phyloP scores from a whole-genome alignment of 37 sponge, comb jelly and placozoan species.

The Hormiphora californensis region DNA sequence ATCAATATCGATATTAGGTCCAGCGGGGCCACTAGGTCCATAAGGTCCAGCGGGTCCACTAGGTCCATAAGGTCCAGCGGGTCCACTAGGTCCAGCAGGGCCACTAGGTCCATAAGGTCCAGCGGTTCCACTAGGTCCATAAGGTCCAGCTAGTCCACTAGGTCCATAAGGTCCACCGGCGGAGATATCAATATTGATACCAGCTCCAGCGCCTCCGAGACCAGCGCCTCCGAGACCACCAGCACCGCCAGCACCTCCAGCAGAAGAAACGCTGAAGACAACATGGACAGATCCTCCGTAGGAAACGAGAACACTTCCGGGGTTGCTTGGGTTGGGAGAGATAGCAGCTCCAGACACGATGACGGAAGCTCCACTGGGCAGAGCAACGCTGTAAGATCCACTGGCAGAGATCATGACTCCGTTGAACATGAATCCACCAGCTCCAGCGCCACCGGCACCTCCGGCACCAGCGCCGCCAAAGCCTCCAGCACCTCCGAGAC shows the following conservation, averaged over 20 bases:
- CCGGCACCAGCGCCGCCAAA: not conserved
- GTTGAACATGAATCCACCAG: conserved; percentile 35
- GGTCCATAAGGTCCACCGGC: conserved; percentile 33
- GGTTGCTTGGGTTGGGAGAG: conserved; percentile 29
- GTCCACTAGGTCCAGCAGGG: not conserved
- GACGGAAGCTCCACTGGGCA: not conserved
- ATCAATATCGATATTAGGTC: not conserved
- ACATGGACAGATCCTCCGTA: conserved; percentile 4
- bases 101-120: conserved; percentile 1
- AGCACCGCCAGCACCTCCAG: conserved; percentile 6
- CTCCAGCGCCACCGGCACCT: not conserved
- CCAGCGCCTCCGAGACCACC: not conserved
- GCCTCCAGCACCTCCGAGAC: not conserved
- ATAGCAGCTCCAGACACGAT: conserved; percentile 15
- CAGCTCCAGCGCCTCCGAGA: not conserved
- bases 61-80: not conserved
- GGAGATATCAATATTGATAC: not conserved
- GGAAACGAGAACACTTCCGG: not conserved
- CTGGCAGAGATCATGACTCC: conserved; percentile 3
- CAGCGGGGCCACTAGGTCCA: not conserved
- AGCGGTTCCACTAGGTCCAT: not conserved
- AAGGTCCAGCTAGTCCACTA: not conserved
- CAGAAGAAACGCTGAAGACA: not conserved
- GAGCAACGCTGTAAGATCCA: conserved; percentile 8
- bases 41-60: not conserved